Conservation (phyloP, 1,140 invertebrate species). For the Saccostrea glomerata region DNA sequence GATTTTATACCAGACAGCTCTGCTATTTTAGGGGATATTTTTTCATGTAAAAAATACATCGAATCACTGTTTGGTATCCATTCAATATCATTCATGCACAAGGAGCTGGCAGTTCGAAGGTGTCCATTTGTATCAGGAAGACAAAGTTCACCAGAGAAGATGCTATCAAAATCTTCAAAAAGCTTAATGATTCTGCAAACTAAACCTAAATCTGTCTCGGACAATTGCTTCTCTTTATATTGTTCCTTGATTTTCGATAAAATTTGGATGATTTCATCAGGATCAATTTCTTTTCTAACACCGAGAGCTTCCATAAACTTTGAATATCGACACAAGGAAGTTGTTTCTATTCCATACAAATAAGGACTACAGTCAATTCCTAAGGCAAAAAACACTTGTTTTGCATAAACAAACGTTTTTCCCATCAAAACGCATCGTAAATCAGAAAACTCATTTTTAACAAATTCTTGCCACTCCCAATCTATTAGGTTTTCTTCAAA, state of each 20-base stretch:
- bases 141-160: not conserved
- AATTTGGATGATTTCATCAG: slow-evolving; percentile 32
- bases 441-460: not conserved
- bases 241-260: not conserved
- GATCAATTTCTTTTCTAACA: slow-evolving; percentile 53
- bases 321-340: not conserved
- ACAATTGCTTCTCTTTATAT: not conserved
- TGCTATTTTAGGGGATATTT: slow-evolving; percentile 48
- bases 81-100: slow-evolving; percentile 61
- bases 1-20: slow-evolving; percentile 60
- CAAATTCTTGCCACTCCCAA: not conserved
- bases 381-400: slow-evolving; percentile 50
- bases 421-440: slow-evolving; percentile 42
- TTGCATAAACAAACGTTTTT: slow-evolving; percentile 51
- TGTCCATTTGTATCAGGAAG: slow-evolving; percentile 21
- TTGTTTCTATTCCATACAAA: slow-evolving; percentile 52
- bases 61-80: slow-evolving; percentile 35
- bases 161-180: not conserved
- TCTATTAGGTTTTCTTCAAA: not conserved
- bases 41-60: slow-evolving; percentile 60
- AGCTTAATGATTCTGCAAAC: not conserved
- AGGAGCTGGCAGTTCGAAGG: slow-evolving; percentile 32
- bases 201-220: not conserved
- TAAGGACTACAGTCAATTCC: slow-evolving; percentile 56
- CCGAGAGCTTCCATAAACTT: slow-evolving; percentile 55